Base-by-base conservation (phyloP, 2,888 invertebrate genomes). In the Odontomyia ornata region DNA sequence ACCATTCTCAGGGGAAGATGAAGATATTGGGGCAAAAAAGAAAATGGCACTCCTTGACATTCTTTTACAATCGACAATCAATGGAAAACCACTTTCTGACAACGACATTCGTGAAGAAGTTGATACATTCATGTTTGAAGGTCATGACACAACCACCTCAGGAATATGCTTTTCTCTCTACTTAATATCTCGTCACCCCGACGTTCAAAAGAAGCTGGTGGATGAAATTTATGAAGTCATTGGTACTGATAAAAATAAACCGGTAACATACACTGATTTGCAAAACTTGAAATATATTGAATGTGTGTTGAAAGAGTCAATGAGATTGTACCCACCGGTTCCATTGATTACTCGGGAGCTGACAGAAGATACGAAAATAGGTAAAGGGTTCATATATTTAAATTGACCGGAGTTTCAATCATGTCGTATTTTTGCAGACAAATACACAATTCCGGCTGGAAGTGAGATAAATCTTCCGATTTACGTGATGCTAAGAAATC, bases 71-170 rank as follows among this genome's bases (percentile, higher is more conserved):
- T 86, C 90, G 1, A 89, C 88, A 78, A 85, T 89, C 1, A 88
- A 90, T 76, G 91, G 90, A 0, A 82, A 87, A 77, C 88, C 88
- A 2, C 85, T 93, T 69, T 87, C 88, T 0, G 88, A 90, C 77
- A 86, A 89, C 7, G 89, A 89, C 77, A 89, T 93, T 9, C 87
- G 91, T 75, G 91, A 92, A 83, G 91, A 93, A 87, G 91, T 92
- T 0, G 91, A 92, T 79, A 93, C 93, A 0, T 92, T 93, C 80
- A 91, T 93, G 90, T 93, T 93, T 84, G 92, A 90, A 78, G 86
- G 86, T 0, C 85, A 86, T 23, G 85, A 86, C 36, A 86, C 86
- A 15, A 85, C 85, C 9, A 82, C 84, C 0, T 83, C 83, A 13
- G 85, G 82, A 0, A 80, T 84, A 1, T 81, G 81, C 27, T 86